Evolutionary conservation across 2,888 invertebrate species (phyloP).

Genomic region (Lasioglossum lativentre): DNA sequence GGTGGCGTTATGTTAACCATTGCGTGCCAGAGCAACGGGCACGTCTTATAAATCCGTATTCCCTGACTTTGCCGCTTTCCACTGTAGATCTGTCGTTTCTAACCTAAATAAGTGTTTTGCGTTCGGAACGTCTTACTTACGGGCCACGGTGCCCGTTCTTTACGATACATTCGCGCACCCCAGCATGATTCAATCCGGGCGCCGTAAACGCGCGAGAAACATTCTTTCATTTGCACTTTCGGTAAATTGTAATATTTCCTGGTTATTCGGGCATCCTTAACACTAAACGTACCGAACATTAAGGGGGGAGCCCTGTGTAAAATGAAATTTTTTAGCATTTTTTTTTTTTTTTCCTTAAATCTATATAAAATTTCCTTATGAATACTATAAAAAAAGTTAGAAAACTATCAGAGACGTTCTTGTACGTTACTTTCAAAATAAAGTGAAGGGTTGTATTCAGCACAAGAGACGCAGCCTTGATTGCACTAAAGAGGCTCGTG

Average conservation of each 20-base stretch:
- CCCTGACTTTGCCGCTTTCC: constrained; percentile 40
- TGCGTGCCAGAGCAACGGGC: not conserved
- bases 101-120: not conserved
- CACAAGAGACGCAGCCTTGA: no score
- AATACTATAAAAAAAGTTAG: no score
- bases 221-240: not conserved
- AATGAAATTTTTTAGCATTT: no score
- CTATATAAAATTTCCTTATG: no score
- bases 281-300: no score
- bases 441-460: no score
- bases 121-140: constrained; percentile 28
- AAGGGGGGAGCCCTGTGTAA: no score
- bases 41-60: constrained; percentile 36
- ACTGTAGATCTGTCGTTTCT: constrained; percentile 35
- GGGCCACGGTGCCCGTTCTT: constrained; percentile 1
- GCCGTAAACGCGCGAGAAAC: not conserved
- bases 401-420: no score
- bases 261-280: no score
- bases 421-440: no score
- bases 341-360: no score
- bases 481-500: no score
- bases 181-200: not conserved
- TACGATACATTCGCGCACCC: constrained; percentile 12
- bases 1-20: not conserved
- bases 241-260: not conserved